These are phyloP conservation scores for Merodon equestris DNA, from an alignment of 2,888 invertebrate species.

Conservation along the genomic window DNA sequence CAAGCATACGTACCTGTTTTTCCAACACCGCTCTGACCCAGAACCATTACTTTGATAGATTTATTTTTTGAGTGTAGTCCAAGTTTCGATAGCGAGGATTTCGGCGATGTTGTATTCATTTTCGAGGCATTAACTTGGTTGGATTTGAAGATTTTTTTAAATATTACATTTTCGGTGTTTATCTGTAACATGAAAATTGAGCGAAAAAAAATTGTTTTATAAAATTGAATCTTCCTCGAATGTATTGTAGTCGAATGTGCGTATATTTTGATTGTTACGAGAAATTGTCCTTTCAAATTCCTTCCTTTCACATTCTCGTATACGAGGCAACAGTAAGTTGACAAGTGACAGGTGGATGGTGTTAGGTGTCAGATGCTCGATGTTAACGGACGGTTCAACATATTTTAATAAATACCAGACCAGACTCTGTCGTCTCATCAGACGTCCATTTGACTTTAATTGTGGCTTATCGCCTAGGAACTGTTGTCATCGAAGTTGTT, in stretches of 20 bases:
- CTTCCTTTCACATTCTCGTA: too few species aligned
- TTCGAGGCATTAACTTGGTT: slow-evolving; percentile 46
- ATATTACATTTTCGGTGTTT: slow-evolving; percentile 47
- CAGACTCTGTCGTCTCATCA: slow-evolving; percentile 19
- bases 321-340: too few species aligned
- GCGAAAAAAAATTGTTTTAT: too few species aligned
- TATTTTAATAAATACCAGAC: too few species aligned
- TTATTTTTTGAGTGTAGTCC: slow-evolving; percentile 84
- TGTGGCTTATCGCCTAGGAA: slow-evolving; percentile 47
- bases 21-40: slow-evolving; percentile 90
- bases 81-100: slow-evolving; percentile 84
- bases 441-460: slow-evolving; percentile 52
- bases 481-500: slow-evolving; percentile 40
- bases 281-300: too few species aligned
- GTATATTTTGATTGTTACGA: too few species aligned
- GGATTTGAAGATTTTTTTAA: slow-evolving; percentile 22
- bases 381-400: slow-evolving; percentile 23
- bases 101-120: slow-evolving; percentile 83
- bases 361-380: slow-evolving; percentile 11
- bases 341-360: slow-evolving; percentile 31
- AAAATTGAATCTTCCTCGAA: too few species aligned
- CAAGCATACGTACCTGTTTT: slow-evolving; percentile 84
- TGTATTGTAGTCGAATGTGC: too few species aligned
- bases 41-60: slow-evolving; percentile 86
- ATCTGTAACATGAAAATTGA: slow-evolving; percentile 41